Conservation (phyloP, 2,113 vertebrate species). For the Alligator mississippiensis region DNA sequence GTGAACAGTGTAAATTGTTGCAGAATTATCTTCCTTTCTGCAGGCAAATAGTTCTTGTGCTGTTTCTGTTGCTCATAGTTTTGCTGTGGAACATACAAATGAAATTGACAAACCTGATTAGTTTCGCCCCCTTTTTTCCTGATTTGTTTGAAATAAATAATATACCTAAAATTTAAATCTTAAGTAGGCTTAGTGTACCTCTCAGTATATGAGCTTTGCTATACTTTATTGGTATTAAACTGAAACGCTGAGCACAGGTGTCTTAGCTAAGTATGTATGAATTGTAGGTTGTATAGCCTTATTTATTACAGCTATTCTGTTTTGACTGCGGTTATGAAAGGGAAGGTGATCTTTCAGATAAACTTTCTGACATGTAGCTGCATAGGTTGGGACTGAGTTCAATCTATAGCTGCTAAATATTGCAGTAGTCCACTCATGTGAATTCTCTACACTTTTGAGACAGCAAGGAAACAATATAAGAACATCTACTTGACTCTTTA, state of each 20-base stretch:
- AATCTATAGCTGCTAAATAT: too few relatives aligned
- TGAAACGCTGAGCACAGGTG: too few relatives aligned
- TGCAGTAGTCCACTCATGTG: accelerated
- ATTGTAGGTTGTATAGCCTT: too few relatives aligned
- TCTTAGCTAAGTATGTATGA: too few relatives aligned
- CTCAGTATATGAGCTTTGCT: too few relatives aligned
- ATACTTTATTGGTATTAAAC: too few relatives aligned
- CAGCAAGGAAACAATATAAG: background rate
- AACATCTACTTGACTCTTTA: accelerated
- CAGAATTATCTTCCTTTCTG: accelerated
- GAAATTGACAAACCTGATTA: background rate
- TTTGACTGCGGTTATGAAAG: too few relatives aligned
- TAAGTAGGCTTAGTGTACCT: background rate
- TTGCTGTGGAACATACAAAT: background rate
- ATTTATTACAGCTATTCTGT: too few relatives aligned
- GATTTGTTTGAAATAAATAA: background rate
- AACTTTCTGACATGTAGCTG: too few relatives aligned
- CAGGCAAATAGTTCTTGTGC: background rate
- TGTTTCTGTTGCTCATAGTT: background rate
- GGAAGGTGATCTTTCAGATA: too few relatives aligned
- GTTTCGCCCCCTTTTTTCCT: background rate
- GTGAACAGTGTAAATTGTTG: background rate
- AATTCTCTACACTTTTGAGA: background rate
- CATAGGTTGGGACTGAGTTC: too few relatives aligned
- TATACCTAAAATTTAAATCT: background rate